These are phyloP conservation scores for Lepeophtheirus nordmannii DNA, from an alignment of 2,888 invertebrate species.

Conservation along the genomic window DNA sequence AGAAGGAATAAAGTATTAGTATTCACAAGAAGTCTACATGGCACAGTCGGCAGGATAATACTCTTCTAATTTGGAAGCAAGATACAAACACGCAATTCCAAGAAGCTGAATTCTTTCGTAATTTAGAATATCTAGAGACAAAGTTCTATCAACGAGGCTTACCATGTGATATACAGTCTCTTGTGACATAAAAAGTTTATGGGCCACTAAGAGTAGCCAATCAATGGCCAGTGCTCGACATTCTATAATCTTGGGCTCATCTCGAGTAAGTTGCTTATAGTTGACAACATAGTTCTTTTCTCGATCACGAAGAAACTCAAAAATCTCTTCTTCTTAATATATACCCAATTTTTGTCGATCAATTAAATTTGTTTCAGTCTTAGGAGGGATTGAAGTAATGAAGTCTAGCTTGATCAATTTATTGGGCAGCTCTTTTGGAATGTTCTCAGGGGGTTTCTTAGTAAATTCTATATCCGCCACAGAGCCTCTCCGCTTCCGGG, in stretches of 20 bases:
- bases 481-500: neutral
- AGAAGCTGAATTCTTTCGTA: neutral
- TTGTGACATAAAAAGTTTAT: neutral
- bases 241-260: neutral
- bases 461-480: neutral
- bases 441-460: neutral
- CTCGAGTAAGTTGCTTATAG: neutral
- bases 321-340: neutral
- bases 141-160: neutral
- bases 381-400: neutral
- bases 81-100: neutral
- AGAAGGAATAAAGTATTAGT: no score
- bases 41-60: neutral
- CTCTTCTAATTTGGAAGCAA: neutral
- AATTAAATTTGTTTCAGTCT: neutral
- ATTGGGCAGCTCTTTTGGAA: neutral
- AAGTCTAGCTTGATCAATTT: neutral
- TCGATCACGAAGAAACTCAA: neutral
- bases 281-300: neutral
- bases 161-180: neutral
- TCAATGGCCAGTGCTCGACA: neutral
- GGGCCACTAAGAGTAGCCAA: neutral
- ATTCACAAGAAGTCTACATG: no score
- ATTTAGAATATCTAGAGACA: neutral
- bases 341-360: neutral